These are phyloP conservation scores for Papilio helenus DNA, from an alignment of 1,140 invertebrate genomes.

Conservation along the genomic window DNA sequence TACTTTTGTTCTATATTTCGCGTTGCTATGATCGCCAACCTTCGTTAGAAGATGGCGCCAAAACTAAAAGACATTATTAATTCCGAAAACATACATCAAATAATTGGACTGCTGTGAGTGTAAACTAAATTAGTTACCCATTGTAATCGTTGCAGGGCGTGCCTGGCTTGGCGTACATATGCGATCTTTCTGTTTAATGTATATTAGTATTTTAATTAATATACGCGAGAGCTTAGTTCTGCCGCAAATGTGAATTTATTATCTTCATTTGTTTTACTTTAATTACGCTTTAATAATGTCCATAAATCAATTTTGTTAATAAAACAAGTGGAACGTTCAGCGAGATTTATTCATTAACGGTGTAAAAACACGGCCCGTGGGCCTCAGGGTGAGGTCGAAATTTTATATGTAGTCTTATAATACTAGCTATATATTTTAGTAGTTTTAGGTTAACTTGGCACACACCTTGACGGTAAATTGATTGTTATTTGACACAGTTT, in stretches of 20 bases:
- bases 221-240: background rate
- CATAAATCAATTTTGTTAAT: constrained; percentile 16
- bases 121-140: constrained; percentile 82
- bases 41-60: no score
- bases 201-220: background rate
- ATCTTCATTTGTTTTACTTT: constrained; percentile 4
- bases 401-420: background rate
- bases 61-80: background rate
- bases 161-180: constrained; percentile 96
- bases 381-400: background rate
- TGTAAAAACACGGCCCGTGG: background rate
- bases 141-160: constrained; percentile 99
- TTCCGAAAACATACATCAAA: no score
- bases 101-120: no score
- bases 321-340: constrained; percentile 4
- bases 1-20: no score
- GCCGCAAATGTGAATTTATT: constrained; percentile 5
- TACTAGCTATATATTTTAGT: background rate
- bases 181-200: background rate
- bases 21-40: no score
- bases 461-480: background rate
- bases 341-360: background rate
- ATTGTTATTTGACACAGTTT: no score
- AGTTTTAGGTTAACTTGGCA: background rate
- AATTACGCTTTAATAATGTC: constrained; percentile 20